Evolutionary conservation across 2,888 invertebrate species (phyloP).

Genomic region (Clanis bilineata): DNA sequence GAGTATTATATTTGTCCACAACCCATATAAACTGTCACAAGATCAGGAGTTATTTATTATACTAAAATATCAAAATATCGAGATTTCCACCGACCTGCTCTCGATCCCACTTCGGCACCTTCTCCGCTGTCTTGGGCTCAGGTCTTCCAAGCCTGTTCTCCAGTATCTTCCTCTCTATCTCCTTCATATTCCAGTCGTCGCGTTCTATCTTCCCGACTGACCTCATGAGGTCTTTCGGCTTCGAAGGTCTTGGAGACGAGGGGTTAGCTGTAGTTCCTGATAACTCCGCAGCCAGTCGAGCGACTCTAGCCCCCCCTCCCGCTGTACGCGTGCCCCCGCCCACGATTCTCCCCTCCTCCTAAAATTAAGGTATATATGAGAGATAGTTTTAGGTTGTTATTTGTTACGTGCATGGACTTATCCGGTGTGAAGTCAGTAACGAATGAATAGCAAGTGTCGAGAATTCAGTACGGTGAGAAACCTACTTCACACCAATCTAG

Average conservation of each 20-base stretch:
- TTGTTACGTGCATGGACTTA: too few relatives aligned
- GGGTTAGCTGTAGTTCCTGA: constrained; percentile 82
- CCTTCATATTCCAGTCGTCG: constrained; percentile 95
- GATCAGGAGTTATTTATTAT: too few relatives aligned
- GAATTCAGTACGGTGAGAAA: too few relatives aligned
- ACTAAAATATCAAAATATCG: background rate
- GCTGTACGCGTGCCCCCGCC: constrained; percentile 56
- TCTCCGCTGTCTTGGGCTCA: constrained; percentile 84
- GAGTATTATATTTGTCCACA: too few relatives aligned
- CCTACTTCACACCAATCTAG: too few relatives aligned
- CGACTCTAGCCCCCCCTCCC: constrained; percentile 63
- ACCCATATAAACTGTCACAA: too few relatives aligned
- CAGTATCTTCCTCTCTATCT: constrained; percentile 94
- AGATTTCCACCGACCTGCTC: constrained; percentile 83
- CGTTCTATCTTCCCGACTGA: constrained; percentile 95
- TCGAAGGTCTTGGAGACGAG: constrained; percentile 82
- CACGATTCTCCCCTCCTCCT: constrained; percentile 70
- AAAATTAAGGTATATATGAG: background rate
- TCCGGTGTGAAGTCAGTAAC: too few relatives aligned
- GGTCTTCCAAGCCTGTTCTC: constrained; percentile 87
- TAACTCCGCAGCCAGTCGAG: constrained; percentile 87
- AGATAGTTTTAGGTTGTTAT: background rate
- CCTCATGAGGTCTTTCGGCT: constrained; percentile 92
- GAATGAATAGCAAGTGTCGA: too few relatives aligned
- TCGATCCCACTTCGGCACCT: constrained; percentile 95